Evolutionary conservation across 2,797 vertebrate genomes (phyloP).

Genomic region (Arrhamphus sclerolepis): DNA sequence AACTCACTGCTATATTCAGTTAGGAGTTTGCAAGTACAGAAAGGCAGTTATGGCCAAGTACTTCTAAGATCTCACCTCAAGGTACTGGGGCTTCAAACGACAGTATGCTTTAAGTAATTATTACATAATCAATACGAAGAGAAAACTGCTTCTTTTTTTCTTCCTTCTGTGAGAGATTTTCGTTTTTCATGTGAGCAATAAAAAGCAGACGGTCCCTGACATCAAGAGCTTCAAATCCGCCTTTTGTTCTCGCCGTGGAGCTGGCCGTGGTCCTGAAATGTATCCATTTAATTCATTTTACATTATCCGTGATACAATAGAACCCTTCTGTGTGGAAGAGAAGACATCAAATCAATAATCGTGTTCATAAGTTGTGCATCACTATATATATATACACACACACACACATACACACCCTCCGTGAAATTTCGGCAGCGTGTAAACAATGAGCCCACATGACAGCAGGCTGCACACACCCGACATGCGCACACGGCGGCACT

Average conservation of each 20-base stretch:
- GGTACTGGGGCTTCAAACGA: too few species aligned
- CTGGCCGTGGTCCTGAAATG: slow-evolving; percentile 83
- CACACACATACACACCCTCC: slow-evolving; percentile 40
- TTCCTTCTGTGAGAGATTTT: too few species aligned
- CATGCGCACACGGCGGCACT: slow-evolving; percentile 59
- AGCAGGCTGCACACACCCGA: slow-evolving; percentile 63
- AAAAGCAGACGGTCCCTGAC: slow-evolving; percentile 72
- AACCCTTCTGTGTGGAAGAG: neutral
- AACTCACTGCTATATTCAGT: too few species aligned
- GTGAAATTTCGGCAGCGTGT: slow-evolving; percentile 71
- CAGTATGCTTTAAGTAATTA: too few species aligned
- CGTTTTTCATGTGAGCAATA: slow-evolving; percentile 32
- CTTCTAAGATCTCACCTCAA: too few species aligned
- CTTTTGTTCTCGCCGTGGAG: slow-evolving; percentile 84
- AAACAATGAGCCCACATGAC: slow-evolving; percentile 82
- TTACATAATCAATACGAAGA: too few species aligned
- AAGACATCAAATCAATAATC: neutral
- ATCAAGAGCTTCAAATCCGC: slow-evolving; percentile 80
- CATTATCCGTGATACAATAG: slow-evolving; percentile 8
- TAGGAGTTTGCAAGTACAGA: too few species aligned
- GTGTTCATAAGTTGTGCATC: slow-evolving; percentile 1
- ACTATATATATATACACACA: neutral
- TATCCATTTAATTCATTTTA: slow-evolving; percentile 39
- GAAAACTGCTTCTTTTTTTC: too few species aligned
- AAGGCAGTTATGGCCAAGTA: too few species aligned